These are phyloP conservation scores for Denticeps clupeoides DNA, from an alignment of 2,797 vertebrate genomes.

Conservation along the genomic window DNA sequence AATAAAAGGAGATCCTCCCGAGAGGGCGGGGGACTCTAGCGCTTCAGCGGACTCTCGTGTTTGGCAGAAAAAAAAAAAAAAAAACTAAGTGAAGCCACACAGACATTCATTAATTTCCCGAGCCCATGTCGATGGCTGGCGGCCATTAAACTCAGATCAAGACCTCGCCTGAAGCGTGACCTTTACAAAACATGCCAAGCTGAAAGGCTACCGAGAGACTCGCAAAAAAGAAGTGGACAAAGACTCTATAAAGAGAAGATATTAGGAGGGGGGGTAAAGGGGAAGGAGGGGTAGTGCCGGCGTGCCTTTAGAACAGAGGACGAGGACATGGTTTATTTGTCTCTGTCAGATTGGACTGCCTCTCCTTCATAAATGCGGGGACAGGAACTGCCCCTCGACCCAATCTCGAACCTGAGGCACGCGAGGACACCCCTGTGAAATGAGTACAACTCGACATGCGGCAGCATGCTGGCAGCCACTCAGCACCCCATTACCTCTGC, in stretches of 20 bases:
- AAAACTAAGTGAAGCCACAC: constrained; percentile 19
- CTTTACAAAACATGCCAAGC: background rate
- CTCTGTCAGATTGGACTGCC: constrained; percentile 64
- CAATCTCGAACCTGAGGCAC: constrained; percentile 23
- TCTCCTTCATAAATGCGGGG: constrained; percentile 62
- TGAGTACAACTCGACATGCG: constrained; percentile 16
- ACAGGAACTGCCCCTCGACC: constrained; percentile 36
- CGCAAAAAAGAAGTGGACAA: background rate
- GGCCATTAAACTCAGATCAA: background rate
- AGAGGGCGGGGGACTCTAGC: background rate
- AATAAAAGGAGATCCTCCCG: constrained; percentile 34
- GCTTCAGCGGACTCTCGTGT: constrained; percentile 2
- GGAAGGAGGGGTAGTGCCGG: too few species aligned
- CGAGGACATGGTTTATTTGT: constrained; percentile 60
- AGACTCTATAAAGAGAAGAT: background rate
- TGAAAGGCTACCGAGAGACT: background rate
- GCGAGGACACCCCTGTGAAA: constrained; percentile 36
- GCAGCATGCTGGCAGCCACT: too few species aligned
- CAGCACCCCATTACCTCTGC: too few species aligned
- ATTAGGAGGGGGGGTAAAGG: too few species aligned
- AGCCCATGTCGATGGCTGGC: too few species aligned
- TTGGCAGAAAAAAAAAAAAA: constrained; percentile 17
- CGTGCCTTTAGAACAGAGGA: too few species aligned
- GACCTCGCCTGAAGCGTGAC: background rate
- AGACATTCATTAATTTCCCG: too few species aligned